These are phyloP conservation scores for Potorous gilbertii DNA, from an alignment of 2,797 vertebrate species.

Conservation along the genomic window DNA sequence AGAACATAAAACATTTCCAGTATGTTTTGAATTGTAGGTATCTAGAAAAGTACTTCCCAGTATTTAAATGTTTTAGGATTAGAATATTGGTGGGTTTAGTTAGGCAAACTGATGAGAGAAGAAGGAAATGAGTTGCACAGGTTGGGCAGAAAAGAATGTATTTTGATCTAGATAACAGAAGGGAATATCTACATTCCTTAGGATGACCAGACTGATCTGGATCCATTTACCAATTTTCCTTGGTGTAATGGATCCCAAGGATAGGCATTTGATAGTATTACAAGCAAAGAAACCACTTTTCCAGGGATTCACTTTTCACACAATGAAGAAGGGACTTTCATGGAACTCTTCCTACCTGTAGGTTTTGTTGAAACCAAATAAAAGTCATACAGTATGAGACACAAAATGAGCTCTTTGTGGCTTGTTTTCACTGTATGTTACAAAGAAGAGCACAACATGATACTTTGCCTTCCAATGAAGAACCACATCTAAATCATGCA, in stretches of 20 bases:
- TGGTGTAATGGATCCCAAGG: not conserved
- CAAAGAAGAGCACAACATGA: not conserved
- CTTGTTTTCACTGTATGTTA: not conserved
- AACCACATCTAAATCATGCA: conserved; percentile 63
- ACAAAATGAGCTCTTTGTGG: conserved; percentile 15
- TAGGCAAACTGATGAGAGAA: not conserved
- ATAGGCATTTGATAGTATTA: not conserved
- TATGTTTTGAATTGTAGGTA: not conserved
- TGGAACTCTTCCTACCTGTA: not conserved
- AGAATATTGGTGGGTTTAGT: not conserved
- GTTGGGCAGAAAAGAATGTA: not conserved
- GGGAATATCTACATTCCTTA: not conserved
- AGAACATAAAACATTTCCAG: not conserved
- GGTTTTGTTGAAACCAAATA: not conserved
- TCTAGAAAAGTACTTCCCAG: not conserved
- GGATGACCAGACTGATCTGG: not conserved
- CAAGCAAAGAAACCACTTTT: not conserved
- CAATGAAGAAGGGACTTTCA: not conserved
- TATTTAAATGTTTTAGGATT: not conserved
- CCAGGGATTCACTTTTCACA: not conserved
- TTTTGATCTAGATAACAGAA: not conserved
- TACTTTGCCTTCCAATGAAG: conserved; percentile 15
- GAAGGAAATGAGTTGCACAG: not conserved
- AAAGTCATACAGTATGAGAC: not conserved
- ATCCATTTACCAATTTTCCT: not conserved